Base-by-base conservation (phyloP, 2,113 vertebrate species). In the Edolisoma coerulescens region DNA sequence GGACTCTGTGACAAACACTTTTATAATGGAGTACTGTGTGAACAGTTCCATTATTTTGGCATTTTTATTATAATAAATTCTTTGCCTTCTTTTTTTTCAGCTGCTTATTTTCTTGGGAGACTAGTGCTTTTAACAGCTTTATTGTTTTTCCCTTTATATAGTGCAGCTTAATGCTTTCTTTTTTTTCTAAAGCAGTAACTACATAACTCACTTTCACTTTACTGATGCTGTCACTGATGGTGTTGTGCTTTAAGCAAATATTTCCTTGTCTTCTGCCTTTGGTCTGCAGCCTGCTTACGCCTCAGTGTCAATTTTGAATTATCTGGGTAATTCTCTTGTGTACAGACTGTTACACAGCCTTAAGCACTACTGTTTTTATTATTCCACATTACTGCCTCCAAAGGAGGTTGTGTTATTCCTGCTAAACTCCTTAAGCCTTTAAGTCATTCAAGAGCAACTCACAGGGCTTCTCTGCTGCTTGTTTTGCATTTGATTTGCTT, bases 121-220 rank as follows among this genome's bases (percentile, higher is more conserved):
- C 44, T 41, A 49, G 33, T 69, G 42, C 10, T 84, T 95, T 90
- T 81, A 95, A 70, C 44, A 50, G 60, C 45, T 84, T 86, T 84
- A 84, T 84, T 96, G 68, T 84, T 84, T 84, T 88, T 63, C n/a
- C 56, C 68, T 90, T 89, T 81, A 54, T 56, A 64, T 56, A 87
- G 39, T 82, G 52, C 10, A 91, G 52, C 42, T 92, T 89, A 93
- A 90, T 75, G 64, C 22, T 14, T 64, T 28, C n/a, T 64, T 63
- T 70, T 57, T 77, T 88, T 44, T 23, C 35, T 52, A 50, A 81
- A 81, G 41, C 83, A 90, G 47, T 49, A 84, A 42, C 69, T 30
- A 84, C 44, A 35, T 90, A 90, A 78, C 52, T 97, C 45, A 63
- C n/a, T 92, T 73, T 50, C 67, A 64, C 71, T 92, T 91, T 93